Evolutionary conservation across 2,888 invertebrate species (phyloP).

Genomic region (Phaedon cochleariae): DNA sequence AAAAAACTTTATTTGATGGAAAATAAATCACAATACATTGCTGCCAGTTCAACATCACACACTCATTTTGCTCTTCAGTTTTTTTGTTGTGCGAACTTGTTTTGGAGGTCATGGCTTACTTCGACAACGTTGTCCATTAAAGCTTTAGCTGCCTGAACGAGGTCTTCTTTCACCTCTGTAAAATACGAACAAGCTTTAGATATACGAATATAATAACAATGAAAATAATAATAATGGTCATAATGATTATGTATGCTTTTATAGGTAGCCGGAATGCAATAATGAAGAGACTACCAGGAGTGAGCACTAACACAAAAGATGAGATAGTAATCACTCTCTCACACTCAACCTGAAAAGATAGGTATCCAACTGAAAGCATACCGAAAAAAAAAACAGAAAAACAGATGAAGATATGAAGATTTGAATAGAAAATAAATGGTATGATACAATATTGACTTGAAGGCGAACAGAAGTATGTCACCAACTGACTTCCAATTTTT

Average conservation of each 20-base stretch:
- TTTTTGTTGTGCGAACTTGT: not conserved
- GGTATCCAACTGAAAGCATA: constrained; percentile 15
- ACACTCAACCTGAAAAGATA: too few relatives aligned
- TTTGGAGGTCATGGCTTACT: constrained; percentile 43
- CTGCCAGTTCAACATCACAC: too few relatives aligned
- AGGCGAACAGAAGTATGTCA: too few relatives aligned
- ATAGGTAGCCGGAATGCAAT: too few relatives aligned
- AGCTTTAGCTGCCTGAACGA: constrained; percentile 44
- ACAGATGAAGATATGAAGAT: not conserved
- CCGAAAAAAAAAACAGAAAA: too few relatives aligned
- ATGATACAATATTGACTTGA: too few relatives aligned
- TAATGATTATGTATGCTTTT: not conserved
- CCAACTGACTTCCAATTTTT: too few relatives aligned
- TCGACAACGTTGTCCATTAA: constrained; percentile 48
- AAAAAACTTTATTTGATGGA: too few relatives aligned
- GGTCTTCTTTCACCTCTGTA: constrained; percentile 47
- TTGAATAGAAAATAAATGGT: not conserved
- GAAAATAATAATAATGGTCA: not conserved
- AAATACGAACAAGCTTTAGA: constrained; percentile 22
- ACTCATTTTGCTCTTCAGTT: too few relatives aligned
- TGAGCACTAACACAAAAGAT: too few relatives aligned
- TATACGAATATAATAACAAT: constrained; percentile 9
- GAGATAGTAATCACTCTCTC: too few relatives aligned
- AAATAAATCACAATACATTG: too few relatives aligned
- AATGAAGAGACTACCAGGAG: not conserved